Evolutionary conservation across 2,113 vertebrate genomes (phyloP).

Genomic region (Coptodon rendalli): DNA sequence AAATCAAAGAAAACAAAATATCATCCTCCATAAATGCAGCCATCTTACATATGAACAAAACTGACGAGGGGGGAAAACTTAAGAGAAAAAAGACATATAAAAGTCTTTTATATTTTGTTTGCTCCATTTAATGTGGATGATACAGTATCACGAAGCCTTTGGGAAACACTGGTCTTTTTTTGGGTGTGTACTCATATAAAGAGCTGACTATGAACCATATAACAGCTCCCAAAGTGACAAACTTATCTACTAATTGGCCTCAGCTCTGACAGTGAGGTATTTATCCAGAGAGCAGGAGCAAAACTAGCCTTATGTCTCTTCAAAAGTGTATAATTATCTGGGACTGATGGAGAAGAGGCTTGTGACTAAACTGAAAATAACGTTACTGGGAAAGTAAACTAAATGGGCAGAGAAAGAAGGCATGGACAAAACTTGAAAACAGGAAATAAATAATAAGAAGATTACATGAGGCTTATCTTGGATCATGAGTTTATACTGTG

Average conservation of each 20-base stretch:
- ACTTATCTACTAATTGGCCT: constrained; percentile 20
- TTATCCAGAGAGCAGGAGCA: neutral
- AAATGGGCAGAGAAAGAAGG: neutral
- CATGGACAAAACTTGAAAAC: neutral
- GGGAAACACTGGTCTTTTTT: neutral
- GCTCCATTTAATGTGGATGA: neutral
- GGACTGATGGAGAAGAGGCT: neutral
- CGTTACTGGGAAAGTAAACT: neutral
- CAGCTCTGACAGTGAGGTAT: neutral
- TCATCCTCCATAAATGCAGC: neutral
- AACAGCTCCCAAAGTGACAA: constrained; percentile 8
- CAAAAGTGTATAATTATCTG: neutral
- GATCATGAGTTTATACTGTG: neutral
- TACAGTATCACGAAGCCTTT: neutral
- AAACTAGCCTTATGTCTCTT: neutral
- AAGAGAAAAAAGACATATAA: neutral
- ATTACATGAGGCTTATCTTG: neutral
- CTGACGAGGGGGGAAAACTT: neutral
- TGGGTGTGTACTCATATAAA: neutral
- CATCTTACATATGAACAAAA: neutral
- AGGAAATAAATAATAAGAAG: neutral
- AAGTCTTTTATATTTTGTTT: neutral
- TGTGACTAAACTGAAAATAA: neutral
- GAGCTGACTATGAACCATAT: neutral
- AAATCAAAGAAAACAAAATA: neutral